Base-by-base conservation (phyloP, 2,888 invertebrate genomes). In the Bembecia ichneumoniformis region DNA sequence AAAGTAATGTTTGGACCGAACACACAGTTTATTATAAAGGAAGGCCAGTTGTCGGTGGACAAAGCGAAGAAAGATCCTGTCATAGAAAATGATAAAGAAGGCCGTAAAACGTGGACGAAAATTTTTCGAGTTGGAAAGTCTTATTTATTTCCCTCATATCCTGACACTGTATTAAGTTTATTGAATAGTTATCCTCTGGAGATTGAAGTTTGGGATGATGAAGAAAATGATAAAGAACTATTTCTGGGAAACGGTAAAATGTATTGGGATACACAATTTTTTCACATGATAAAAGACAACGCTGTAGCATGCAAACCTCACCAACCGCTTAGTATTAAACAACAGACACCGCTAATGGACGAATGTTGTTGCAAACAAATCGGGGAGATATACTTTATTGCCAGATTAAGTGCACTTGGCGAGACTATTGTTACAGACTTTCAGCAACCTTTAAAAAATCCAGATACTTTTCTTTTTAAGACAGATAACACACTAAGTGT, bases 111-210 rank as follows among this genome's bases (percentile, higher is more conserved):
- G 62, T 84, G 74, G 71, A 64, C 79, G 47, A 68, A 80, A 68
- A 66, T 65, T 46, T 68, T 88, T 66, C 66, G 87, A 82, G 67
- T 82, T 52, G 76, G 90, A 73, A 89, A 89, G 78, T 89, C 90
- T 1, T 83, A 78, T 59, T 58, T 90, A 15, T 90, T 90, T 49
- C 76, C 88, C 4, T 79, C 82, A 16, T 83, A 78, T 48, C 77
- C 88, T 3, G 82, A 86, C 43, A 79, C 81, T 2, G 64, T 90
- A 11, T 66, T 84, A 1, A 66, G 76, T 56, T 77, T 75, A 35
- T 63, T 90, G 3, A 76, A 74, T 43, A 77, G 76, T 47, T 83
- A 81, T 57, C 88, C 89, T n/a, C 58, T 90, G 47, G 81, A 87
- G 63, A 68, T 90, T 35, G 78, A 80, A 56, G 71, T 90, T 7